These are phyloP conservation scores for Furcula furcula DNA, from an alignment of 2,888 invertebrate genomes.

Conservation along the genomic window DNA sequence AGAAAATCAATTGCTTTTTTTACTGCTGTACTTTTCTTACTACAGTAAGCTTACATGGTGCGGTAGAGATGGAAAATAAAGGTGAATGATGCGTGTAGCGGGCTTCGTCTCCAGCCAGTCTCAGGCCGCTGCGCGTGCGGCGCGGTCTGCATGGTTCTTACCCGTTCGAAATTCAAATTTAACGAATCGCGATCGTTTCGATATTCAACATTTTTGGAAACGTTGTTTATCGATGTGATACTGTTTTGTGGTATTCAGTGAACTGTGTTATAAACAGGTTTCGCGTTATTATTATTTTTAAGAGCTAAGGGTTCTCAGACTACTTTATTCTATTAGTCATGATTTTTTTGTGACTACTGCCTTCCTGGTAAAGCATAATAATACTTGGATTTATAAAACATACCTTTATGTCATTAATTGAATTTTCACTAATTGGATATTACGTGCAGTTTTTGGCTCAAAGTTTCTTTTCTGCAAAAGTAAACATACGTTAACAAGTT, in stretches of 20 bases:
- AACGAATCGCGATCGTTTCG: slow-evolving; percentile 11
- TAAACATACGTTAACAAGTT: not conserved
- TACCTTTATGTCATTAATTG: slow-evolving; percentile 6
- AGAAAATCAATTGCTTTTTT: slow-evolving; percentile 44
- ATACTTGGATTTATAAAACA: slow-evolving; percentile 16
- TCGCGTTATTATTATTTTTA: slow-evolving; percentile 13
- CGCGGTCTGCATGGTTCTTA: slow-evolving; percentile 55
- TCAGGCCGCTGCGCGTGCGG: slow-evolving; percentile 68
- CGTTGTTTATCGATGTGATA: slow-evolving; percentile 66
- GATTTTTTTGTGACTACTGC: slow-evolving; percentile 35
- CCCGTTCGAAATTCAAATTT: slow-evolving; percentile 42
- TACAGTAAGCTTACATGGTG: slow-evolving; percentile 32
- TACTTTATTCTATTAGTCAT: slow-evolving; percentile 34
- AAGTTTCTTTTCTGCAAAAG: too few species aligned
- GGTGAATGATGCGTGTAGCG: slow-evolving; percentile 53
- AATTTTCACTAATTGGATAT: slow-evolving; percentile 5
- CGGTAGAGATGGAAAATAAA: slow-evolving; percentile 46
- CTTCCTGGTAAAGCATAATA: slow-evolving; percentile 35
- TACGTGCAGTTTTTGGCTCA: too few species aligned
- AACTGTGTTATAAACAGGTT: slow-evolving; percentile 35
- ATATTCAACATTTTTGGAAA: slow-evolving; percentile 32
- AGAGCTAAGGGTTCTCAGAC: slow-evolving; percentile 24
- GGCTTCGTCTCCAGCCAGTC: slow-evolving; percentile 70
- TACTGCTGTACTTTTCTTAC: slow-evolving; percentile 42
- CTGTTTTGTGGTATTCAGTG: slow-evolving; percentile 39